A percentile compares a stretch with the other conserved stretches of the same genome.
These are phyloP conservation scores for Rhinella marina DNA, from an alignment of 2,797 vertebrate species.

Conservation along the genomic window DNA sequence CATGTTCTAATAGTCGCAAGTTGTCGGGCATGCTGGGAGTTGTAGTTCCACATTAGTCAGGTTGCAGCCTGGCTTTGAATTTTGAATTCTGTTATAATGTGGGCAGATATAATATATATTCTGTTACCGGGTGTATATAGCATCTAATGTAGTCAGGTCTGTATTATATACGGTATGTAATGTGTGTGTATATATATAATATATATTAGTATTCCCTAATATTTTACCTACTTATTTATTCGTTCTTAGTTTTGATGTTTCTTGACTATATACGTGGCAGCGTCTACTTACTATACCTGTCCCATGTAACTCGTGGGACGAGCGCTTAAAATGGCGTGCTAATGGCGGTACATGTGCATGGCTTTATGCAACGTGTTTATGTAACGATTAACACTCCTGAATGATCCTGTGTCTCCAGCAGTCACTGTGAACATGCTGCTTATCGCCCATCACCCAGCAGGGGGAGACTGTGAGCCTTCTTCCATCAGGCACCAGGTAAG, in stretches of 20 bases:
- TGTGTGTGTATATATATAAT: not conserved
- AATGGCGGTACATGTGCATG: not conserved
- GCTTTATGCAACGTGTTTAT: not conserved
- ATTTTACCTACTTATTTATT: too few species aligned
- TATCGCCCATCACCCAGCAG: constrained; percentile 34
- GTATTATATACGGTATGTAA: too few species aligned
- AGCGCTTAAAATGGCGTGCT: not conserved
- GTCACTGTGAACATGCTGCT: constrained; percentile 34
- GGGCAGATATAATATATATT: too few species aligned
- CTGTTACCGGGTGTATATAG: too few species aligned
- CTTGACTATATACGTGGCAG: too few species aligned
- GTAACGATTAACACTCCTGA: not conserved
- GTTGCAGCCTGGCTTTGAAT: too few species aligned
- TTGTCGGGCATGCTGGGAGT: too few species aligned
- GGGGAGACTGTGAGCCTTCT: constrained; percentile 42
- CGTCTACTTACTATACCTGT: not conserved
- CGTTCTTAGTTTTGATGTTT: too few species aligned
- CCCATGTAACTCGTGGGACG: not conserved
- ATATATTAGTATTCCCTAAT: too few species aligned
- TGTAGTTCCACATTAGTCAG: too few species aligned
- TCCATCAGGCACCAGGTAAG: constrained; percentile 45
- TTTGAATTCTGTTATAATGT: too few species aligned
- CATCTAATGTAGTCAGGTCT: too few species aligned
- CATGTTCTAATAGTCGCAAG: not conserved
- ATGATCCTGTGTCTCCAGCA: not conserved